Evolutionary conservation across 2,113 vertebrate genomes (phyloP).

Genomic region (Pterocles orientalis): DNA sequence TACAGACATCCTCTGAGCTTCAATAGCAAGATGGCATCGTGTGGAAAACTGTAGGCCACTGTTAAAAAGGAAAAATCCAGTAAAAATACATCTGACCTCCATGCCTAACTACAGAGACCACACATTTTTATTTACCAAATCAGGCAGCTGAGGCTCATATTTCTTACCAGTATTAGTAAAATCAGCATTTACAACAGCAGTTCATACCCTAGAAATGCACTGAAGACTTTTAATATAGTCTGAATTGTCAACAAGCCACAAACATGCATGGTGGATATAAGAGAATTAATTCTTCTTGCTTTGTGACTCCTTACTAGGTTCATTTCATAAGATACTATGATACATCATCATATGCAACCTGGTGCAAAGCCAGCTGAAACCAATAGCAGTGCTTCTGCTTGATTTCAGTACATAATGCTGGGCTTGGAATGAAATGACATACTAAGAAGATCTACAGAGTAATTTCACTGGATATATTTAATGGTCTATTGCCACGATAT

Average conservation of each 20-base stretch:
- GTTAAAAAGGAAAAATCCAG: not conserved
- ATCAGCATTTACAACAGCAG: not conserved
- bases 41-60: conserved; percentile 1
- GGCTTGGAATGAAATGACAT: not conserved
- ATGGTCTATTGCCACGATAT: not conserved
- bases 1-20: conserved; percentile 2
- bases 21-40: not conserved
- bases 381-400: not conserved
- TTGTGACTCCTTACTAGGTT: not conserved
- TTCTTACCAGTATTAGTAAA: not conserved
- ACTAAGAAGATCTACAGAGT: not conserved
- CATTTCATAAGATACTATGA: not conserved
- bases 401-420: not conserved
- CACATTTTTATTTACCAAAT: not conserved
- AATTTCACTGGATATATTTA: not conserved
- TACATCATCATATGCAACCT: not conserved
- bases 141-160: not conserved
- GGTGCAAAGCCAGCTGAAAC: not conserved
- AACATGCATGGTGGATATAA: not conserved
- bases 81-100: not conserved
- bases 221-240: not conserved
- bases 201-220: not conserved
- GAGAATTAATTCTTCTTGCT: not conserved
- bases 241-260: not conserved
- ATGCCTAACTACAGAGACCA: not conserved